Evolutionary conservation across 2,113 vertebrate species (phyloP).

Genomic region (Elaphurus davidianus): DNA sequence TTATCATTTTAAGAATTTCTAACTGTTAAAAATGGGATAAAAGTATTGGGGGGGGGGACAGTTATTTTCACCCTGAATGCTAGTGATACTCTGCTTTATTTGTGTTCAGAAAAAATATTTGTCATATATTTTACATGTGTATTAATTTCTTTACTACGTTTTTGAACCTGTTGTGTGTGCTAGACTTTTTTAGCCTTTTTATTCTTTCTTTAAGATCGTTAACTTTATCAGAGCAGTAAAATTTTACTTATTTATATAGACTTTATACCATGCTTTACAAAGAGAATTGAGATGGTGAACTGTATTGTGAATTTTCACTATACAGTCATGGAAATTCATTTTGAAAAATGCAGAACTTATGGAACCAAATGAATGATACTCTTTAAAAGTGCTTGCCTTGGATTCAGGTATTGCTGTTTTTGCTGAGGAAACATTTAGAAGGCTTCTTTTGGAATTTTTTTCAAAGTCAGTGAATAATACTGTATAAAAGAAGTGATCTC

Average conservation of each 20-base stretch:
- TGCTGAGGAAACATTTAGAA: not conserved
- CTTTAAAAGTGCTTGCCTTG: not conserved
- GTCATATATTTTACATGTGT: not conserved
- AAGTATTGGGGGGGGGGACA: not conserved
- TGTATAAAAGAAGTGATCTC: not conserved
- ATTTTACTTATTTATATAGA: not conserved
- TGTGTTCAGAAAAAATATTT: not conserved
- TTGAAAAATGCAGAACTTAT: not conserved
- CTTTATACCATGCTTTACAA: not conserved
- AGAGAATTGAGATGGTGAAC: not conserved
- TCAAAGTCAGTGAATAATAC: not conserved
- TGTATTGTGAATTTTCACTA: not conserved
- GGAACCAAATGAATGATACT: not conserved
- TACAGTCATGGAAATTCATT: not conserved
- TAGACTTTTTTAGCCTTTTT: not conserved
- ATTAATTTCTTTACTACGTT: not conserved
- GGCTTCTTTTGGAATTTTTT: not conserved
- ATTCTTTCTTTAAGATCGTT: not conserved
- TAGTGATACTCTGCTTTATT: not conserved
- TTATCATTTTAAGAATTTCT: conserved; percentile 18
- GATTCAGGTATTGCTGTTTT: not conserved
- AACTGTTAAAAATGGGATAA: not conserved
- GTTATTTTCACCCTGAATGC: not conserved
- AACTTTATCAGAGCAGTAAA: not conserved
- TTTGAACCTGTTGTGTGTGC: not conserved